Base-by-base conservation (phyloP, 2,888 invertebrate genomes). In the Fragum fragum region DNA sequence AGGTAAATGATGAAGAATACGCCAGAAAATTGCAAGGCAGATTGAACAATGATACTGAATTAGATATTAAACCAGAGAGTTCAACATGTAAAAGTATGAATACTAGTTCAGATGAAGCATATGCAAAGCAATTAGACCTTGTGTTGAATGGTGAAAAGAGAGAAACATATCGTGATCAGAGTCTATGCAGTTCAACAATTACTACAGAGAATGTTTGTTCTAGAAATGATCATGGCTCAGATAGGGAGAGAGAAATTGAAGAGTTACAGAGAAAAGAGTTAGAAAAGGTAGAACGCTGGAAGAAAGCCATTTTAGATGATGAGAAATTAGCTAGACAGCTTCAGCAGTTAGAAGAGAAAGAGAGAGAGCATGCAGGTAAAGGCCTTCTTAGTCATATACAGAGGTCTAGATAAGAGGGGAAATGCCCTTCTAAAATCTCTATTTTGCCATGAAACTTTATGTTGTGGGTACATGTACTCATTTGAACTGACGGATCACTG, bases 241-340 rank as follows among this genome's bases (percentile, higher is more conserved):
- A 72, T 23, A 23, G 28, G 57, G 69, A 70, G 29, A 70, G 66
- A 7, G 23, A 66, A 21, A 66, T 81, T 1, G 72, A 59, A 69
- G 73, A 80, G 59, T 42, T 81, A 55, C 80, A 84, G 57, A 63
- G 77, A 52, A 76, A 71, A 32, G 82, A 81, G 66, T 59, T 76
- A 61, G 76, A 81, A 21, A 86, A 79, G 61, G 57, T 80, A 28
- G 75, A 69, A 68, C 53, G 57, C 57, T 69, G 73, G 76, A 68
- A 28, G 28, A 73, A 53, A 52, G 57, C 57, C 21, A 59, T 85
- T 9, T 32, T 63, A 36, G 76, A 79, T 26, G 87, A 87, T 79
- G 81, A 79, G 36, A 74, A 63, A 74, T 23, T 85, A 18, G 87
- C 87, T 3, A 72, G 72, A 72, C 76, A 79, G 70, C 21, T 87